Evolutionary conservation across 2,113 vertebrate genomes (phyloP), one percentile per base, ranked within the genome.

Genomic region (Tupaia chinensis): DNA sequence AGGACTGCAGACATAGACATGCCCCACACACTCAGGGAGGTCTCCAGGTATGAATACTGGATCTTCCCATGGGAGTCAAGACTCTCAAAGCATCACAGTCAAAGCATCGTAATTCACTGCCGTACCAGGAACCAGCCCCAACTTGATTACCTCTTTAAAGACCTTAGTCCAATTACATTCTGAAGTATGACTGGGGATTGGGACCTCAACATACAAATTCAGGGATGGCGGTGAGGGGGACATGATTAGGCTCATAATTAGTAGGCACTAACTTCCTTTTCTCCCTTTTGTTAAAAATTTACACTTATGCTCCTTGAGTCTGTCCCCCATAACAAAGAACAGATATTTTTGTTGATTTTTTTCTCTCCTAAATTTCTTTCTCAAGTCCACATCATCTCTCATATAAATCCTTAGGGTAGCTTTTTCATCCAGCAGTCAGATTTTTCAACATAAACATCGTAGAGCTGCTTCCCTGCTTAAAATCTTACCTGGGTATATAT

Each of bases 221-320:
- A 16, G 69, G 14, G 5, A 44, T 44, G 5, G 3, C 0, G 14
- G 27, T 9, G 7, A 0, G 2, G 1, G 16, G 3, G 1, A 34
- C n/a, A 58, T 19, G 44, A 3, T 44, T 44, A 80, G 85, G 58
- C 53, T 16, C n/a, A 4, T 22, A 27, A 70, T 54, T 13, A 54
- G 27, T 19, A 22, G 6, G 27, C 12, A 76, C 3, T 70, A 85
- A 56, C 6, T 54, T 87, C 76, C n/a, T 73, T 44, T 89, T 32
- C 25, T n/a, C 25, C 22, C 65, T 84, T 84, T 94, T 92, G 60
- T 87, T 61, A 77, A 60, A 78, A 81, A 66, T 44, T 60, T 34
- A 54, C 23, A 82, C 29, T 89, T 87, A 17, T 12, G 53, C 9
- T 73, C 29, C n/a, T 0, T 7, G 12, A 87, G 32, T 76, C 22